Base-by-base conservation (phyloP, 2,888 invertebrate species). In the Drosophila imparisetae region DNA sequence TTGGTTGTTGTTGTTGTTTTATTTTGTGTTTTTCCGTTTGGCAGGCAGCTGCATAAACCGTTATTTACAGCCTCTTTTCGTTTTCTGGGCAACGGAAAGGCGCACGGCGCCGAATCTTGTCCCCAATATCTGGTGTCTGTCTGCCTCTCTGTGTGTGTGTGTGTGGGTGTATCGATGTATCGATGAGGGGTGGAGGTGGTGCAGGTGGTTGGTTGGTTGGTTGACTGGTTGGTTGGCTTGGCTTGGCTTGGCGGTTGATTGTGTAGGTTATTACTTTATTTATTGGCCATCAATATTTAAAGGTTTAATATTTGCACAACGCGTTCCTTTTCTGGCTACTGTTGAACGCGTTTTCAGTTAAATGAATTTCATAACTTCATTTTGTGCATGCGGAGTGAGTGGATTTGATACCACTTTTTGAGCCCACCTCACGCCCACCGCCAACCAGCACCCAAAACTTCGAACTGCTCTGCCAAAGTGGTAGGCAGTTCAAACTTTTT, bases 291-390 rank as follows among this genome's bases (percentile, higher is more conserved):
- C 75, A 85, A 87, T 84, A 80, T 87, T 84, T 81, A 83, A 83
- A 72, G 78, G 64, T 78, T 81, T 81, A 83, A 86, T 88, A 71
- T 80, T 78, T 77, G 66, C 66, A 54, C 45, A 30, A 66, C 48
- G 21, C 34, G 53, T 57, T 32, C 21, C 21, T 15, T 15, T 45
- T 52, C 21, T 13, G 30, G 40, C 29, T 15, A n/a, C 18, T 55
- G 71, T 42, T n/a, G 21, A 34, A 13, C 27, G 49, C 40, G 10
- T 34, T 65, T 45, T 50, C 72, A 86, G 78, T 84, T 68, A 80
- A 85, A 72, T 86, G 80, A 86, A 86, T 86, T 75, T 75, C 80
- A 75, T 88, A 88, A 84, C 83, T 88, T 61, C 76, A 84, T 78
- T 75, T 71, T 48, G 55, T 29, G 30, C 50, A 53, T 58, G 62